Conservation (phyloP, 2,113 vertebrate species). For the Triplophysa tibetana region DNA sequence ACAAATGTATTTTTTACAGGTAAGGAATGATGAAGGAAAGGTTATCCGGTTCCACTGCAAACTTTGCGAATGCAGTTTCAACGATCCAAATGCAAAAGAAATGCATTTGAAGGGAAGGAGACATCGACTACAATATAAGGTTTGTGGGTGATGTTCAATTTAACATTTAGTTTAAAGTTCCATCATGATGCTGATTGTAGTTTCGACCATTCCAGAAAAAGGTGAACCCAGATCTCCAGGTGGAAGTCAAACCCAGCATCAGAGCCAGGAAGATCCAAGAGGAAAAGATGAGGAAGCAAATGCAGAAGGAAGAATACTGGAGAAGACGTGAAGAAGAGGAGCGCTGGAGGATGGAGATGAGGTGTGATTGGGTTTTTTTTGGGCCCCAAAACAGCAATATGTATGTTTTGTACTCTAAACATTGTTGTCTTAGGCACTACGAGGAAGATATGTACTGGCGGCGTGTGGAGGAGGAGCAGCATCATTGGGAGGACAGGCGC, state of each 20-base stretch:
- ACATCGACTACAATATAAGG: constrained; percentile 96
- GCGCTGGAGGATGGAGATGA: constrained; percentile 98
- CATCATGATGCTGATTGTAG: neutral
- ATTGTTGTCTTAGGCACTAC: constrained; percentile 79
- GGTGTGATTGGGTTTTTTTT: constrained; percentile 65
- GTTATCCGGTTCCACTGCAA: constrained; percentile 98
- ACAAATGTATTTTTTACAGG: constrained; percentile 67
- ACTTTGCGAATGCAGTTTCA: constrained; percentile 97
- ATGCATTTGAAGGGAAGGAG: constrained; percentile 95
- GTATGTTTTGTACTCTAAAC: neutral
- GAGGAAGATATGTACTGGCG: constrained; percentile 99
- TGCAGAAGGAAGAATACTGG: constrained; percentile 99
- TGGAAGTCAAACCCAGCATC: constrained; percentile 98
- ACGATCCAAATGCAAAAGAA: constrained; percentile 97
- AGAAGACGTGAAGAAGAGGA: constrained; percentile 94
- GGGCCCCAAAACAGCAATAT: neutral
- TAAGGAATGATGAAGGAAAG: constrained; percentile 97
- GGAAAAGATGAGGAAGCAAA: constrained; percentile 97
- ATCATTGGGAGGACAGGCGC: constrained; percentile 96
- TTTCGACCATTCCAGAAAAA: constrained; percentile 84
- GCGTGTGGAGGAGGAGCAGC: constrained; percentile 95
- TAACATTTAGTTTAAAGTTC: neutral
- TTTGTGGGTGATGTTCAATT: constrained; percentile 52
- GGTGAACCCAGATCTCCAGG: constrained; percentile 97
- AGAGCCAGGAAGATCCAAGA: constrained; percentile 96